A percentile compares a stretch with the other conserved stretches of the same genome.
These are phyloP conservation scores for Trematocara caparti DNA, from an alignment of 2,797 vertebrate genomes.

Conservation along the genomic window DNA sequence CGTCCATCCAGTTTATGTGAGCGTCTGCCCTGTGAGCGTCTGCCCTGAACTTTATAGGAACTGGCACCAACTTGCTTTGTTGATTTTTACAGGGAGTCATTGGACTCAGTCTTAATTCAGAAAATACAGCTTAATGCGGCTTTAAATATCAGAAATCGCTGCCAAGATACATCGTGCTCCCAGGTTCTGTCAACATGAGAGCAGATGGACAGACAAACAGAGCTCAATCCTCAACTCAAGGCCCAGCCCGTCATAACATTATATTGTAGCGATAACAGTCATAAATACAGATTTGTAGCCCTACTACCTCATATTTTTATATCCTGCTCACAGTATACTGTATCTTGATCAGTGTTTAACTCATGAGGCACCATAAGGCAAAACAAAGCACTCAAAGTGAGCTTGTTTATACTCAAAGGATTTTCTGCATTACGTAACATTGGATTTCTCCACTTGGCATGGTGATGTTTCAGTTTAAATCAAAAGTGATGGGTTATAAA, in stretches of 20 bases:
- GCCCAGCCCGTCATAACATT: not conserved
- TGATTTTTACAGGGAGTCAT: conserved; percentile 38
- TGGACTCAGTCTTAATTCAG: conserved; percentile 26
- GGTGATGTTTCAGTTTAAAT: conserved; percentile 19
- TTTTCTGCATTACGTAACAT: conserved; percentile 1
- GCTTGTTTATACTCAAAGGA: conserved; percentile 6
- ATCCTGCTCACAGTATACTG: not conserved
- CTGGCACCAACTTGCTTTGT: conserved; percentile 29
- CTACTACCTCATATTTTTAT: conserved; percentile 13
- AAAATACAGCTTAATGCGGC: conserved; percentile 24
- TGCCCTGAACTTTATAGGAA: conserved; percentile 15
- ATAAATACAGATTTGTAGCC: conserved; percentile 35
- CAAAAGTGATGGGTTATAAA: conserved; percentile 38
- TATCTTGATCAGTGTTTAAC: conserved; percentile 12
- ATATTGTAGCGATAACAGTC: not conserved
- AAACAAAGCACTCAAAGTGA: not conserved
- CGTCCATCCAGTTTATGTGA: conserved; percentile 1
- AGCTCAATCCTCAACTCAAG: not conserved
- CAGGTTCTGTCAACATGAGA: conserved; percentile 16
- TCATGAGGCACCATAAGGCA: not conserved
- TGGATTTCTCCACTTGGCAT: conserved; percentile 23
- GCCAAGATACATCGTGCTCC: conserved; percentile 6
- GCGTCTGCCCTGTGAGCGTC: not conserved
- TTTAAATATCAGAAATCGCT: conserved; percentile 16
- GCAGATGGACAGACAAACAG: conserved; percentile 12